Conservation (phyloP, 2,888 invertebrate genomes). For the Synergus itoensis region DNA sequence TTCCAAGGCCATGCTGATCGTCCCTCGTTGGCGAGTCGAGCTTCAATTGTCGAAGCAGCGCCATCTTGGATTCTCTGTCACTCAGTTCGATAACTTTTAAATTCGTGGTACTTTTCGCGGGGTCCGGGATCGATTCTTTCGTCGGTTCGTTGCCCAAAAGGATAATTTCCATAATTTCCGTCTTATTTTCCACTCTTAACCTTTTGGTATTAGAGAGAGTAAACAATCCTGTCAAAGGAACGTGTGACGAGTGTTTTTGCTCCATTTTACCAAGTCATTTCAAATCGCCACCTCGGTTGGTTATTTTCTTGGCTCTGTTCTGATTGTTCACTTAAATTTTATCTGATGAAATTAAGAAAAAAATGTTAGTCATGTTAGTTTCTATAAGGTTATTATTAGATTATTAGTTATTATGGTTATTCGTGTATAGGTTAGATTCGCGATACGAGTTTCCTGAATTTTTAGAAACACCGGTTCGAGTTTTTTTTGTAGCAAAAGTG, state of each 20-base stretch:
- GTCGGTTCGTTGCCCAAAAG: not conserved
- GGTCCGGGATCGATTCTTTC: not conserved
- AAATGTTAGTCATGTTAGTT: not conserved
- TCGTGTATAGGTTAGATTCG: not conserved
- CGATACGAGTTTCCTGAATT: not conserved
- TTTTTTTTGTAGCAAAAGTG: not conserved
- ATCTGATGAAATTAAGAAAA: not conserved
- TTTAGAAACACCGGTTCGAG: not conserved
- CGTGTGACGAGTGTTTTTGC: not conserved
- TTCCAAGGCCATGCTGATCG: slow-evolving; percentile 54
- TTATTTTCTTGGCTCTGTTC: not conserved
- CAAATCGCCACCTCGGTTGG: not conserved
- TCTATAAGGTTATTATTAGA: too few species aligned
- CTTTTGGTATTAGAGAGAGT: not conserved
- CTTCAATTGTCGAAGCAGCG: slow-evolving; percentile 60
- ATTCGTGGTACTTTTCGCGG: not conserved
- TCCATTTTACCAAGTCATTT: not conserved
- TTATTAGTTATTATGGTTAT: too few species aligned
- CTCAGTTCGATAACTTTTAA: slow-evolving; percentile 57
- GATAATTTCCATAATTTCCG: not conserved
- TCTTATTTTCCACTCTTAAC: not conserved
- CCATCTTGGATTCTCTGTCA: slow-evolving; percentile 62
- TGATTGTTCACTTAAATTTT: not conserved
- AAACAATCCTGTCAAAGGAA: not conserved
- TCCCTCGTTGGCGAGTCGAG: slow-evolving; percentile 44